Evolutionary conservation across 2,113 vertebrate species (phyloP).

Genomic region (crab-eating macaque (Macaca fascicularis)): T2T-MFA8v1.1 NC_088386.1:54806001-54806500

Average conservation of each 20-base stretch:
- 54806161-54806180: not conserved
- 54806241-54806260: not conserved
- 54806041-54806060: not conserved
- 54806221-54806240: not conserved
- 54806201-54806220: not conserved
- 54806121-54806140: not conserved
- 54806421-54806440: constrained; percentile 33
- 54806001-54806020: not conserved
- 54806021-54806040: not conserved
- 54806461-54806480: constrained; percentile 25
- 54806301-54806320: not conserved
- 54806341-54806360: constrained; percentile 7
- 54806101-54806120: not conserved
- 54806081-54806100: not conserved
- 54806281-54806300: not conserved
- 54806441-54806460: not conserved
- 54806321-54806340: not conserved
- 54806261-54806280: not conserved
- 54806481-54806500: not conserved
- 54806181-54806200: not conserved
- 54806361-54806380: constrained; percentile 16
- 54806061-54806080: not conserved
- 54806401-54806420: not conserved
- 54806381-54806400: not conserved
- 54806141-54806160: not conserved